Evolutionary conservation across 2,888 invertebrate genomes (phyloP), one percentile per base, ranked within the genome.

Genomic region (Limenitis camilla): DNA sequence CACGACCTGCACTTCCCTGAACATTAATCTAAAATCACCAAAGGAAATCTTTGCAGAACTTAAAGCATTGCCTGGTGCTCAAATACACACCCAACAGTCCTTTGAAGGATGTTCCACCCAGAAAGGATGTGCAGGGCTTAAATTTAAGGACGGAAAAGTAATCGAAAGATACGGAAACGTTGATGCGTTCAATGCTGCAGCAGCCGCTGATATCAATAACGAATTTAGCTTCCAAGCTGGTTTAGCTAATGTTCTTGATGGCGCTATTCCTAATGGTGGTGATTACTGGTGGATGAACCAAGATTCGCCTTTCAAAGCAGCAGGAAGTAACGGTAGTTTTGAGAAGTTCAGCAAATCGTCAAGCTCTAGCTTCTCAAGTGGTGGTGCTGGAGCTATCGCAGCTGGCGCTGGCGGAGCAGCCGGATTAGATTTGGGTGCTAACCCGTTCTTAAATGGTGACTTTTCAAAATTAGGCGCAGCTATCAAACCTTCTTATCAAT

Each of bases 251-350:
- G 69, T 76, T 0, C 72, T 82, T 0, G 78, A 81, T 56, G 77
- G 74, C 4, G 74, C 67, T 2, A 60, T 74, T 0, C 69, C 76
- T 0, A 71, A 69, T 4, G 74, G 74, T n/a, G 76, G 73, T 10
- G 87, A 87, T 0, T 90, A 86, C 71, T 91, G 91, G 91, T 91
- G 91, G 91, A 88, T 89, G 82, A 82, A 82, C 55, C 76, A 88
- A 29, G 77, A 90, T 60, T 90, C 89, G 0, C 91, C 91, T 0
- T 88, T 91, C 69, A 89, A 89, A 62, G 80, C 78, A 1, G 74
- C 64, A 3, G 67, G 63, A 5, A 72, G 19, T 5, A 40, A 74
- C 27, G 75, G 70, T 0, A 73, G 66, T 47, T 79, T 72, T 6
- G 76, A 79, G 51, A 86, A 84, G 50, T 79, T 74, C 66, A 81